Evolutionary conservation across 2,888 invertebrate genomes (phyloP).

Genomic region (Cephus runcator): DNA sequence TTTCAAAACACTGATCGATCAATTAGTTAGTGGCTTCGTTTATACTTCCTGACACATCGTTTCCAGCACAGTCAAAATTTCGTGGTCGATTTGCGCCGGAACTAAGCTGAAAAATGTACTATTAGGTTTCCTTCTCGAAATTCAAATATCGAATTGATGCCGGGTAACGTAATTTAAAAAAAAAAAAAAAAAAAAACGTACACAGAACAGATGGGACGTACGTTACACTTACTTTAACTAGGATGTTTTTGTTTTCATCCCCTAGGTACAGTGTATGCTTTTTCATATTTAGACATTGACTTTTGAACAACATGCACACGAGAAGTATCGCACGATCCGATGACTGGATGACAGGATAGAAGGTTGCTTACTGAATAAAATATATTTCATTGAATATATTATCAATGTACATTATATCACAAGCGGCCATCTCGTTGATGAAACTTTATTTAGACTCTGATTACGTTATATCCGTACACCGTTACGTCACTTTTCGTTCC

Average conservation of each 20-base stretch:
- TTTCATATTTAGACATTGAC: background rate
- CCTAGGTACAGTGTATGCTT: background rate
- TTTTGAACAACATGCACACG: background rate
- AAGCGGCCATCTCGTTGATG: background rate
- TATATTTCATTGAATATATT: constrained; percentile 30
- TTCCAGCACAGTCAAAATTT: background rate
- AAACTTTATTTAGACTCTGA: background rate
- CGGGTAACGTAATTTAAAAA: background rate
- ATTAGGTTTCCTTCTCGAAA: background rate
- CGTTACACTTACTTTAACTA: background rate
- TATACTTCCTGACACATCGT: background rate
- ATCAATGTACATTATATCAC: constrained; percentile 26
- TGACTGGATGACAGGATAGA: constrained; percentile 24
- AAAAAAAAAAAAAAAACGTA: background rate
- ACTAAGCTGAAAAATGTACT: background rate
- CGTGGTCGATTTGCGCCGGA: background rate
- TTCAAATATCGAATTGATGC: background rate
- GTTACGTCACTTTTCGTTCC: constrained; percentile 3
- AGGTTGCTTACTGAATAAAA: constrained; percentile 27
- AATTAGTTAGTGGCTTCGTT: background rate
- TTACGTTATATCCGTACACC: background rate
- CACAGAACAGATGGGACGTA: background rate
- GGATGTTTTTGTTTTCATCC: background rate
- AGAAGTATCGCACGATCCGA: background rate
- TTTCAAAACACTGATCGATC: background rate